Evolutionary conservation across 2,888 invertebrate species (phyloP).

Genomic region (Epinotia demarniana): DNA sequence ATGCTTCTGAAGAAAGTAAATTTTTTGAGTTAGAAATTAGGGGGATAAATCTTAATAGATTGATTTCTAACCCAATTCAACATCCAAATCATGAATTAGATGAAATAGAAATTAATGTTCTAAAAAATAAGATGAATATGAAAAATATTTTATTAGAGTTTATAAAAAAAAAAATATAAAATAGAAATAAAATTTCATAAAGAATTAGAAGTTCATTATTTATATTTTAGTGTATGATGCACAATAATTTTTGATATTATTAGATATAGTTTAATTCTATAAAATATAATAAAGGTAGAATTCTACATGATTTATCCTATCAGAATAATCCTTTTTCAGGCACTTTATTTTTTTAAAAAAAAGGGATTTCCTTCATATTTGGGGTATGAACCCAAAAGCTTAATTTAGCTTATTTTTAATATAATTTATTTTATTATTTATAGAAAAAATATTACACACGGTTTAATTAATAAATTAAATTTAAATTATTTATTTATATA

Average conservation of each 20-base stretch:
- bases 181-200: conserved; percentile 78
- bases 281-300: conserved; percentile 85
- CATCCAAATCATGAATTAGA: conserved; percentile 73
- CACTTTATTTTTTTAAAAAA: conserved; percentile 81
- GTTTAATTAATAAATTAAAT: conserved; percentile 51
- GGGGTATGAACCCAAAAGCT: conserved; percentile 87
- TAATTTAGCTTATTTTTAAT: conserved; percentile 82
- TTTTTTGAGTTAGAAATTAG: too few species aligned
- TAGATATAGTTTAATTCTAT: conserved; percentile 86
- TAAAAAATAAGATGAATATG: conserved; percentile 80
- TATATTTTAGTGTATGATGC: conserved; percentile 87
- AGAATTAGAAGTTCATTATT: conserved; percentile 60
- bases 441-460: conserved; percentile 56
- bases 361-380: conserved; percentile 77
- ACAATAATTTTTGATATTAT: conserved; percentile 86
- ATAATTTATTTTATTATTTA: conserved; percentile 51
- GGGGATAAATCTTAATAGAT: conserved; percentile 60
- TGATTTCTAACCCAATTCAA: conserved; percentile 87
- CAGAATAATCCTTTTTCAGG: conserved; percentile 79
- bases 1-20: too few species aligned
- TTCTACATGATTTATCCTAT: conserved; percentile 74
- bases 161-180: conserved; percentile 80
- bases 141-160: conserved; percentile 82
- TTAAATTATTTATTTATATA: too few species aligned
- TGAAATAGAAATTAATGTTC: conserved; percentile 72